Evolutionary conservation across 2,888 invertebrate genomes (phyloP).

Genomic region (Amphipyra tragopoginis): DNA sequence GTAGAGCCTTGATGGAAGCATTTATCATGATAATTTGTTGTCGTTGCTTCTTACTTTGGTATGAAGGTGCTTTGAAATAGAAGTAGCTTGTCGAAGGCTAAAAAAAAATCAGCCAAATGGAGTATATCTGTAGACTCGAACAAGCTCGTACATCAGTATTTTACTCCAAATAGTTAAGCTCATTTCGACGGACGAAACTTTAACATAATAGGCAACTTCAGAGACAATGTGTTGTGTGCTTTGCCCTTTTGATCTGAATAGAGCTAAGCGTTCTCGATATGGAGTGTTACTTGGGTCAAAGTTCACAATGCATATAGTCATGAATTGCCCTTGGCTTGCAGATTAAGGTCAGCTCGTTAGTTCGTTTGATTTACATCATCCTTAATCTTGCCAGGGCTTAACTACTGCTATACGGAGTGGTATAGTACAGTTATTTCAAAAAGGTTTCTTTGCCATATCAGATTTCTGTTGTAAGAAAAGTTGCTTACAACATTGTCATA

Average conservation of each 20-base stretch:
- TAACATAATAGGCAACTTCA: conserved; percentile 8
- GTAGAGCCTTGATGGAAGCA: conserved; percentile 19
- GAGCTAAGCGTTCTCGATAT: conserved; percentile 32
- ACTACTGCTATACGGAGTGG: conserved; percentile 2
- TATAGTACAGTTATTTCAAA: neutral
- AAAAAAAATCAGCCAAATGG: too few relatives aligned
- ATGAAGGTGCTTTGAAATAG: neutral
- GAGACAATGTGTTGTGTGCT: conserved; percentile 9
- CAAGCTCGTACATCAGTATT: too few relatives aligned
- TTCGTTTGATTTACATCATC: conserved; percentile 27
- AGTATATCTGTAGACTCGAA: too few relatives aligned
- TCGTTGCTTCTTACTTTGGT: too few relatives aligned
- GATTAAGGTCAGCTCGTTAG: conserved; percentile 40
- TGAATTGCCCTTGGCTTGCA: conserved; percentile 41
- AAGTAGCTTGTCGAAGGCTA: conserved; percentile 8
- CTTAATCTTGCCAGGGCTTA: conserved; percentile 24
- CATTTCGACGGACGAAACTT: neutral
- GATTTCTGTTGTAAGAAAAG: conserved; percentile 9
- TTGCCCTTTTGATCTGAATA: conserved; percentile 25
- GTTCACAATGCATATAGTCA: conserved; percentile 40
- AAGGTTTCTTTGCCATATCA: conserved; percentile 5
- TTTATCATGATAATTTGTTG: conserved; percentile 6
- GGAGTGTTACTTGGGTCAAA: conserved; percentile 44
- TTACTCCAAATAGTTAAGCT: neutral
- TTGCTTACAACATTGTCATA: conserved; percentile 31